Evolutionary conservation across 1,140 invertebrate species (phyloP).

Genomic region (Oncopodura yosiiana): DNA sequence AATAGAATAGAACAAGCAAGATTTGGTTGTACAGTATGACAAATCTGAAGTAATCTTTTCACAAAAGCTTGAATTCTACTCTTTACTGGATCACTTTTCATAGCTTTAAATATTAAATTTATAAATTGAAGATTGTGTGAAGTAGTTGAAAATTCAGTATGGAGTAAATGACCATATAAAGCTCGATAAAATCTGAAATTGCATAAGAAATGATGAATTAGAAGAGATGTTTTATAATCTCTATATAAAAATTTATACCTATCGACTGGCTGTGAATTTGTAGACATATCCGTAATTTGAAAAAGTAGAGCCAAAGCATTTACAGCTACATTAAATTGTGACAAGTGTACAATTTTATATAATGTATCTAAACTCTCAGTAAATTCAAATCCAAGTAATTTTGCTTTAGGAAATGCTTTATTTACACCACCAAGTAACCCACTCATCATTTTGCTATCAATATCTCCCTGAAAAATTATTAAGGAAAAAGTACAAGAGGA

Average conservation of each 20-base stretch:
- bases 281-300: constrained; percentile 59
- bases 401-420: constrained; percentile 69
- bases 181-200: constrained; percentile 68
- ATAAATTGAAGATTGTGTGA: constrained; percentile 72
- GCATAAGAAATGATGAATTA: background rate
- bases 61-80: constrained; percentile 70
- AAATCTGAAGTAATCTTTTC: constrained; percentile 73
- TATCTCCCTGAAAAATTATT: constrained; percentile 57
- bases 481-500: constrained; percentile 11
- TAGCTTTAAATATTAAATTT: constrained; percentile 74
- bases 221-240: background rate
- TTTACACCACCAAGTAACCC: constrained; percentile 80
- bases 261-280: constrained; percentile 42
- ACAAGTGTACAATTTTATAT: constrained; percentile 78
- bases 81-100: constrained; percentile 65
- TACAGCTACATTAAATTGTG: constrained; percentile 68
- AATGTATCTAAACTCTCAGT: constrained; percentile 67
- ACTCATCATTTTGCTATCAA: constrained; percentile 84
- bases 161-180: constrained; percentile 76
- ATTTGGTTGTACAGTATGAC: constrained; percentile 47
- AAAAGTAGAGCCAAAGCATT: constrained; percentile 78
- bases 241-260: constrained; percentile 40
- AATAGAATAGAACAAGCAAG: constrained; percentile 68
- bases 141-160: constrained; percentile 60
- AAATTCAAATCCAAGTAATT: constrained; percentile 46